These are phyloP conservation scores for Anisognathus igniventris DNA, from an alignment of 2,797 vertebrate genomes.

Conservation along the genomic window DNA sequence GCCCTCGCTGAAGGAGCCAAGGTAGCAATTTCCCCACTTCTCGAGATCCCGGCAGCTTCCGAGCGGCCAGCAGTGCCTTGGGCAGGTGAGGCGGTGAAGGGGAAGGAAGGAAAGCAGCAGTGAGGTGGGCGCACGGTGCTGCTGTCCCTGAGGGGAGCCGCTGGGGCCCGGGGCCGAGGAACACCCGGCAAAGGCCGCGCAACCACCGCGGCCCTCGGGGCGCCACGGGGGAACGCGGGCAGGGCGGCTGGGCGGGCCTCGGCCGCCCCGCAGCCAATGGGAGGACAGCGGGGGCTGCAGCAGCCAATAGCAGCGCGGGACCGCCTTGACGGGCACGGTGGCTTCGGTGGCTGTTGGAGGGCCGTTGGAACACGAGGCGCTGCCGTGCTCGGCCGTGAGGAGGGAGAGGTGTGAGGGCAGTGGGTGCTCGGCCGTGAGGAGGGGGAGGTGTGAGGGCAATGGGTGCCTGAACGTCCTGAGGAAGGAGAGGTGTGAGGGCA, in stretches of 20 bases:
- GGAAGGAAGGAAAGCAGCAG: neutral
- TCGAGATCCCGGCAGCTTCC: neutral
- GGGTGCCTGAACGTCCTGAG: fast-evolving
- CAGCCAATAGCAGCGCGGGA: neutral
- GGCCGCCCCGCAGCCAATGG: neutral
- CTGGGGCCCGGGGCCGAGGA: fast-evolving
- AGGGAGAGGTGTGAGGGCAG: fast-evolving
- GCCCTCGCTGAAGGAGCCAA: neutral
- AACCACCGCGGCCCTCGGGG: fast-evolving
- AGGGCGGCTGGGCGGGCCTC: neutral
- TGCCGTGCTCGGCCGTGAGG: fast-evolving
- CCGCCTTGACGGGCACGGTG: neutral
- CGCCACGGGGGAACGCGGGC: fast-evolving
- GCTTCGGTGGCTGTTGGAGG: neutral
- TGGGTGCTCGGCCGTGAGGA: fast-evolving
- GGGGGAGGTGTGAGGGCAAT: fast-evolving
- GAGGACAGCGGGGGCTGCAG: neutral
- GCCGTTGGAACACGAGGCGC: neutral
- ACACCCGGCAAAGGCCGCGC: neutral
- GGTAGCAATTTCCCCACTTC: neutral
- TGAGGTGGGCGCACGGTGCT: fast-evolving
- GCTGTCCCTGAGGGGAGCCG: neutral
- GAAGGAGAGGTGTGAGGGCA: no score
- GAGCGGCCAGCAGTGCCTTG: fast-evolving
- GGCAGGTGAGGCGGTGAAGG: neutral